These are phyloP conservation scores for Autographa pulchrina DNA, from an alignment of 2,888 invertebrate genomes.

Conservation along the genomic window DNA sequence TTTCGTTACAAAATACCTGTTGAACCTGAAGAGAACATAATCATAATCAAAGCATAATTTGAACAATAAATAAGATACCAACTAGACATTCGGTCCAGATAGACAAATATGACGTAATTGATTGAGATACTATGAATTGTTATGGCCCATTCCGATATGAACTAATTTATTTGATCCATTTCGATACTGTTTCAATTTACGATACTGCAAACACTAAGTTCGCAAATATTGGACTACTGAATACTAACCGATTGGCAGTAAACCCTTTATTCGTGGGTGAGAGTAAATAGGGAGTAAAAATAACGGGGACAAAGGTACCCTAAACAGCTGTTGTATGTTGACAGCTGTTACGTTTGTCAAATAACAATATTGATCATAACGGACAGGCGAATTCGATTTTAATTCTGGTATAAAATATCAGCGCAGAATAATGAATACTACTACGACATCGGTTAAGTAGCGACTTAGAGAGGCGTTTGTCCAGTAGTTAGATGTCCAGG, in stretches of 20 bases:
- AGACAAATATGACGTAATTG: slow-evolving; percentile 28
- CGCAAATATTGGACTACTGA: neutral
- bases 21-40: slow-evolving; percentile 1
- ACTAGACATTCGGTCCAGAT: slow-evolving; percentile 2
- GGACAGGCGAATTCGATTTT: neutral
- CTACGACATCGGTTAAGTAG: no score
- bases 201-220: neutral
- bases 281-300: neutral
- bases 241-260: neutral
- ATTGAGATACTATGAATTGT: slow-evolving; percentile 35
- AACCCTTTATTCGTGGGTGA: neutral
- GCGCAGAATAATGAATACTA: no score
- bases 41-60: neutral
- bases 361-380: neutral
- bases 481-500: no score
- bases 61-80: neutral
- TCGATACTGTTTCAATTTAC: slow-evolving; percentile 12
- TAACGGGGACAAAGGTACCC: slow-evolving; percentile 6
- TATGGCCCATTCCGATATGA: slow-evolving; percentile 38
- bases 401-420: neutral
- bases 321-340: slow-evolving; percentile 5
- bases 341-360: neutral
- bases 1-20: neutral
- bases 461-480: no score
- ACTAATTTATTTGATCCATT: slow-evolving; percentile 24